Conservation (phyloP, 2,797 vertebrate species). For the Gobio occitaniae region DNA sequence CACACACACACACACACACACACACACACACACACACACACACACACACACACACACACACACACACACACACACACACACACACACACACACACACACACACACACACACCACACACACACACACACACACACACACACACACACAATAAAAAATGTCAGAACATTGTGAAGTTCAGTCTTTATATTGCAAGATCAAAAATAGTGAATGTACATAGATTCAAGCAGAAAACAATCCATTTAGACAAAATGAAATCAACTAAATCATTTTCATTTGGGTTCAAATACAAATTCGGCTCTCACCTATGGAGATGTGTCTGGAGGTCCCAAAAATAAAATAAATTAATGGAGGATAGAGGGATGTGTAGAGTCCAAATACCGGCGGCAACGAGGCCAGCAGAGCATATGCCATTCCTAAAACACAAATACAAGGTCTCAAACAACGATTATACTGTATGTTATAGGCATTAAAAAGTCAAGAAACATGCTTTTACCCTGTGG, state of each 20-base stretch:
- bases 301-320: constrained; percentile 92
- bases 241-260: background rate
- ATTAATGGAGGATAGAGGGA: constrained; percentile 92
- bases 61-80: too few relatives aligned
- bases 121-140: background rate
- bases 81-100: too few relatives aligned
- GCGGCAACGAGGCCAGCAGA: constrained; percentile 90
- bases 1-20: too few relatives aligned
- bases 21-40: background rate
- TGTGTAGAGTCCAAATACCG: constrained; percentile 91
- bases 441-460: background rate
- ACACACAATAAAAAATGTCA: background rate
- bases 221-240: background rate
- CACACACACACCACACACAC: background rate
- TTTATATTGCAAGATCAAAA: background rate
- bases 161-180: background rate
- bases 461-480: background rate
- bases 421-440: background rate
- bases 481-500: constrained; percentile 87
- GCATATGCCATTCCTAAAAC: constrained; percentile 92
- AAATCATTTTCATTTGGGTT: background rate
- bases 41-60: too few relatives aligned
- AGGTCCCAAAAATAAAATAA: constrained; percentile 95
- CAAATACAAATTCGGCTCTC: constrained; percentile 33
- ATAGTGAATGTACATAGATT: background rate